Percentiles rank a stretch among this genome's conserved stretches.
These are phyloP conservation scores for Acleris cristana DNA, from an alignment of 2,888 invertebrate genomes.

Conservation along the genomic window DNA sequence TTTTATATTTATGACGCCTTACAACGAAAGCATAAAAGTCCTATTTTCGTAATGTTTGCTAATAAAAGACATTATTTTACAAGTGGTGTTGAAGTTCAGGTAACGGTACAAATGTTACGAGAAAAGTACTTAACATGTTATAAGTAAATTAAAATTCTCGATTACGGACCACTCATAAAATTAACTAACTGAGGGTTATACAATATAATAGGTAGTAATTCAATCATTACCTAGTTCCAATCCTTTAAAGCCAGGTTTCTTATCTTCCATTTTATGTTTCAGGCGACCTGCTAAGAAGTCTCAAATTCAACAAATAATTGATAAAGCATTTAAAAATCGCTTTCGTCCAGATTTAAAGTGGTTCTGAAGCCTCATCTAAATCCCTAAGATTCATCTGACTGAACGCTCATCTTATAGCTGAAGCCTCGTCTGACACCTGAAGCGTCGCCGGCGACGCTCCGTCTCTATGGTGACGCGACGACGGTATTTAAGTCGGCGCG, in stretches of 20 bases:
- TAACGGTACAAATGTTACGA: constrained; percentile 2
- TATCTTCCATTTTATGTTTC: constrained; percentile 12
- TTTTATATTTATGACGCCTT: constrained; percentile 8
- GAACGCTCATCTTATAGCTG: neutral
- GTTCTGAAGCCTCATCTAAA: too few species aligned
- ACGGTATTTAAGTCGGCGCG: constrained; percentile 70
- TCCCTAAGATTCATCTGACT: too few species aligned
- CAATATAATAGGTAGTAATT: too few species aligned
- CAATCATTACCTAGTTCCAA: too few species aligned
- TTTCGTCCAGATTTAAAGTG: too few species aligned
- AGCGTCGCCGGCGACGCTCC: constrained; percentile 64
- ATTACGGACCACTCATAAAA: too few species aligned
- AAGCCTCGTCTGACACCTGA: neutral
- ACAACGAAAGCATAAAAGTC: constrained; percentile 8
- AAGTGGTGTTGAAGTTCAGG: neutral
- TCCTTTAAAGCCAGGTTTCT: neutral
- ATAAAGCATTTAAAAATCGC: too few species aligned
- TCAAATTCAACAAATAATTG: neutral
- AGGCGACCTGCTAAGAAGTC: neutral
- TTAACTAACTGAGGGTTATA: too few species aligned
- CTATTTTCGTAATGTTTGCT: neutral
- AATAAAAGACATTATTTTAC: neutral
- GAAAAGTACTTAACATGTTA: neutral
- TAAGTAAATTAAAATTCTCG: neutral
- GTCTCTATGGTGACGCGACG: constrained; percentile 74